phyloP scores from a whole-genome alignment of 30 jellyfish, hydroid and myxozoan species.

The Cassiopea andromeda region DNA sequence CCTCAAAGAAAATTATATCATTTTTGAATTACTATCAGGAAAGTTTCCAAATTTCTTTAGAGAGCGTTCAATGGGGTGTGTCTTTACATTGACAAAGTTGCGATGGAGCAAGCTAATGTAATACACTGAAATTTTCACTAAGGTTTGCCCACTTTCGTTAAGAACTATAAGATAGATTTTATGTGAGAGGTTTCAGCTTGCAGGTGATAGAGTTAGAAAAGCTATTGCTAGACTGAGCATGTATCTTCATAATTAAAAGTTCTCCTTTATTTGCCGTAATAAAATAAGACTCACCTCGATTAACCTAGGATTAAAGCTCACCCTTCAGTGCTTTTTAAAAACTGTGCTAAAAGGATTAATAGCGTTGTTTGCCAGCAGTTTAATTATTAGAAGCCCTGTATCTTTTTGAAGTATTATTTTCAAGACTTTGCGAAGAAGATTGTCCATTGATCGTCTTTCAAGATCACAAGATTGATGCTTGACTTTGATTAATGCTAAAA shows the following conservation, averaged over 20 bases:
- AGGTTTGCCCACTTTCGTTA: too few species aligned
- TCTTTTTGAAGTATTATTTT: neutral
- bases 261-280: neutral
- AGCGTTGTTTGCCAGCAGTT: neutral
- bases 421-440: neutral
- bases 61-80: neutral
- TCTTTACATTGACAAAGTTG: neutral
- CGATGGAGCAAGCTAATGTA: too few species aligned
- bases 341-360: too few species aligned
- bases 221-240: neutral
- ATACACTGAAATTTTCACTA: too few species aligned
- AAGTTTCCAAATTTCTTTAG: neutral
- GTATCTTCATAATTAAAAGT: neutral
- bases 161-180: neutral
- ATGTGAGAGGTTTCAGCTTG: neutral
- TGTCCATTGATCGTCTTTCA: neutral
- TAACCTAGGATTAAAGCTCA: too few species aligned
- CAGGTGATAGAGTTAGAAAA: neutral
- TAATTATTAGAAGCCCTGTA: neutral
- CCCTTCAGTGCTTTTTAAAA: too few species aligned
- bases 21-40: neutral
- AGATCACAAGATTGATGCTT: neutral
- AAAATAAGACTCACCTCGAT: too few species aligned
- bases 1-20: neutral
- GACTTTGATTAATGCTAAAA: neutral